Percentiles rank a stretch among this genome's conserved stretches.
Evolutionary conservation across 2,113 vertebrate genomes (phyloP).

Genomic region (Gallinago paraguaiae): DNA sequence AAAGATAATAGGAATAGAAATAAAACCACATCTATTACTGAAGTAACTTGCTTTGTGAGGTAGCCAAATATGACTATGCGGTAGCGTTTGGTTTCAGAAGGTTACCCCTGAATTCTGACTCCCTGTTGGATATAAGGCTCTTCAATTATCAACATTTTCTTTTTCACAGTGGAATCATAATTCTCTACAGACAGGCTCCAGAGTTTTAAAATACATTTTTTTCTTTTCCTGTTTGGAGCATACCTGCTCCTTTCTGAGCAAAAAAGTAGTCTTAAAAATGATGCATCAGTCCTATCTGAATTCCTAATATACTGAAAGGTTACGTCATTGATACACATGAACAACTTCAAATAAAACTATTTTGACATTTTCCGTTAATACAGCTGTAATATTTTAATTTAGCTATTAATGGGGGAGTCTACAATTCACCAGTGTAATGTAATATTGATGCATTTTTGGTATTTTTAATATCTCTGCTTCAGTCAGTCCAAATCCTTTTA

Average conservation of each 20-base stretch:
- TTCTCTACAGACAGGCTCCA: neutral
- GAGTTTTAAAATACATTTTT: neutral
- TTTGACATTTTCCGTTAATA: neutral
- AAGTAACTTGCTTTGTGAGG: neutral
- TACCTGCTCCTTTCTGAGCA: neutral
- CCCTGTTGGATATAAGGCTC: neutral
- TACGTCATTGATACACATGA: neutral
- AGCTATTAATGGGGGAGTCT: neutral
- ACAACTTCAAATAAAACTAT: neutral
- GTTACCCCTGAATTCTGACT: neutral
- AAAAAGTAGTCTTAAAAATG: neutral
- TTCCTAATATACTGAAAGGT: neutral
- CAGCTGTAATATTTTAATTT: neutral
- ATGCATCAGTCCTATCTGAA: neutral
- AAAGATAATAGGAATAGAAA: neutral
- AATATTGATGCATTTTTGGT: neutral
- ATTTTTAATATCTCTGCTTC: neutral
- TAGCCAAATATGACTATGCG: rapidly evolving
- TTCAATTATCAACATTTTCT: neutral
- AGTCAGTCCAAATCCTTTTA: neutral
- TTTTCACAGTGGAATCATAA: neutral
- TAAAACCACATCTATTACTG: neutral
- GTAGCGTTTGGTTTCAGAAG: neutral
- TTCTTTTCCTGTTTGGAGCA: neutral
- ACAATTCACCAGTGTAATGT: neutral